Evolutionary conservation across 1,140 invertebrate genomes (phyloP).

Genomic region (Myzus persicae): DNA sequence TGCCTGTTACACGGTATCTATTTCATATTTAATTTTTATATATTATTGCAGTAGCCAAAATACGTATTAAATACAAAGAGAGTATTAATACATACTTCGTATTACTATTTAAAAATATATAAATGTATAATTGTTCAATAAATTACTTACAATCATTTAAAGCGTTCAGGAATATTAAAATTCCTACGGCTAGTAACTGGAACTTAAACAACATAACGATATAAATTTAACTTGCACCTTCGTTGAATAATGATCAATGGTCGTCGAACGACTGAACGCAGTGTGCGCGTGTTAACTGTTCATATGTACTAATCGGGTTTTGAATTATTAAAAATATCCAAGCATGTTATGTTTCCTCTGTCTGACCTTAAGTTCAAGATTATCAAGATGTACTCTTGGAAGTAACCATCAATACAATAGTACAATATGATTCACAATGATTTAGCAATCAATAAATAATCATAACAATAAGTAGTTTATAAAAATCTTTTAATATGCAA

Average conservation of each 20-base stretch:
- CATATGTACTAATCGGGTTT: background rate
- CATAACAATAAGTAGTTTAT: background rate
- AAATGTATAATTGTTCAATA: background rate
- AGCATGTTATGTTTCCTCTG: background rate
- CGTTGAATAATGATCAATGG: background rate
- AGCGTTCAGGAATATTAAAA: background rate
- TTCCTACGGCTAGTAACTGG: background rate
- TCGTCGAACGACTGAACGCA: constrained; percentile 21
- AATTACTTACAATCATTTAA: background rate
- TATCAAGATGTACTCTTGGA: constrained; percentile 1
- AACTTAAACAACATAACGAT: background rate
- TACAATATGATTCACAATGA: background rate
- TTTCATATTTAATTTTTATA: background rate
- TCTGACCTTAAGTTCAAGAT: constrained; percentile 23
- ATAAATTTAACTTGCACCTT: background rate
- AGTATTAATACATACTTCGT: no score
- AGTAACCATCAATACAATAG: background rate
- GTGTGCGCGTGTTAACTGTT: background rate
- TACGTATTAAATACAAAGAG: no score
- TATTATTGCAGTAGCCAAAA: background rate
- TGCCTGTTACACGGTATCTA: no score
- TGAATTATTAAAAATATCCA: background rate
- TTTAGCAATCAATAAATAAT: background rate
- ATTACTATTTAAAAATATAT: background rate
- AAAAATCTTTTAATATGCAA: background rate